Evolutionary conservation across 1,140 invertebrate genomes (phyloP).

Genomic region (Goniozus legneri): DNA sequence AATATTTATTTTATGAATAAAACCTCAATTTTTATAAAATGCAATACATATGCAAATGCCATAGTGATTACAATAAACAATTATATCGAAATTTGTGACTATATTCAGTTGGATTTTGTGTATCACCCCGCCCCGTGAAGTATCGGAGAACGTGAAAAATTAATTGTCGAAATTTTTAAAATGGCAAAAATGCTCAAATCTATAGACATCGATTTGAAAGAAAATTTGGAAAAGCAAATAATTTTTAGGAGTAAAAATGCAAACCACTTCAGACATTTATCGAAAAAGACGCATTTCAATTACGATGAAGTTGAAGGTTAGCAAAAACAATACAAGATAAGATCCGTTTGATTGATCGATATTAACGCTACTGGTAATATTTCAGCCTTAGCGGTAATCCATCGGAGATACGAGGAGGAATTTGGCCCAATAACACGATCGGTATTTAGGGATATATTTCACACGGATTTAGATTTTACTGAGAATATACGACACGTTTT

Average conservation of each 20-base stretch:
- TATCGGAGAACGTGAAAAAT: too few species aligned
- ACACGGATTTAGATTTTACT: slow-evolving; percentile 68
- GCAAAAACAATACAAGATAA: too few species aligned
- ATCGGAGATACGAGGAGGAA: slow-evolving; percentile 40
- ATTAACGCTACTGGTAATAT: too few species aligned
- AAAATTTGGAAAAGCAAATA: slow-evolving; percentile 29
- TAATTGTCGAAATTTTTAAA: too few species aligned
- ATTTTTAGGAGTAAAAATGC: slow-evolving; percentile 40
- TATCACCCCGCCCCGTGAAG: too few species aligned
- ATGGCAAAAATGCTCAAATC: slow-evolving; percentile 36
- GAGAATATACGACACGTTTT: slow-evolving; percentile 62
- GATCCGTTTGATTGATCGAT: slow-evolving; percentile 33
- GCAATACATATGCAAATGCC: too few species aligned
- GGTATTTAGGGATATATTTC: slow-evolving; percentile 67
- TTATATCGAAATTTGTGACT: too few species aligned
- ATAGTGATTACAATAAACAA: too few species aligned
- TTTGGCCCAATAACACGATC: slow-evolving; percentile 52
- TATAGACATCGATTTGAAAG: slow-evolving; percentile 30
- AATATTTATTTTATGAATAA: too few species aligned
- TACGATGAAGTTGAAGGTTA: slow-evolving; percentile 52
- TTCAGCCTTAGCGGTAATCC: slow-evolving; percentile 38
- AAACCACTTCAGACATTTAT: slow-evolving; percentile 33
- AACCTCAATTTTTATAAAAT: too few species aligned
- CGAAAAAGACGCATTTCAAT: slow-evolving; percentile 47
- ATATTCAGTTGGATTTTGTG: too few species aligned